Conservation (phyloP, 1,140 invertebrate genomes). For the Periplaneta americana region DNA sequence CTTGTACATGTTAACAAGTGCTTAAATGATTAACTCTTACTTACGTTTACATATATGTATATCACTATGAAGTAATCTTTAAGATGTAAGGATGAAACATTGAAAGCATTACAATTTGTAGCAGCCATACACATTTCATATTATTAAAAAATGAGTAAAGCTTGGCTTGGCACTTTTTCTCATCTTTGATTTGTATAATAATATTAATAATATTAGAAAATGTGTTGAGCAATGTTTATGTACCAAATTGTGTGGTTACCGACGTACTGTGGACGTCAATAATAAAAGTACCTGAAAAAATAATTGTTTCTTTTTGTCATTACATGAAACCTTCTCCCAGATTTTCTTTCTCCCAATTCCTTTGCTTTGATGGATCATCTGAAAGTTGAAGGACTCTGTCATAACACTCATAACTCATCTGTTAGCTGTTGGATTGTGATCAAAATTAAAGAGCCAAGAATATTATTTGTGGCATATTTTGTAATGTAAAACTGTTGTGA, state of each 20-base stretch:
- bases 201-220: neutral
- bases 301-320: too few relatives aligned
- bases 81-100: neutral
- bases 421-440: too few relatives aligned
- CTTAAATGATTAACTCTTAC: neutral
- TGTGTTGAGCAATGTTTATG: neutral
- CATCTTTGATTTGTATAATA: neutral
- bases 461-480: too few relatives aligned
- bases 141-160: neutral
- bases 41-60: too few relatives aligned
- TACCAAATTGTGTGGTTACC: neutral
- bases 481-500: too few relatives aligned
- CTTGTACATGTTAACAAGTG: neutral
- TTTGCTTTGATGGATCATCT: too few relatives aligned
- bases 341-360: too few relatives aligned
- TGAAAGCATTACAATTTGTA: neutral
- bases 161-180: neutral
- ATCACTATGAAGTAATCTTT: neutral
- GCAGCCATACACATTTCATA: neutral
- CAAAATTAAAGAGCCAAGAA: too few relatives aligned
- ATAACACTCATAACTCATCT: too few relatives aligned
- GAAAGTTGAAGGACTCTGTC: too few relatives aligned
- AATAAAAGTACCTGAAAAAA: neutral
- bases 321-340: too few relatives aligned
- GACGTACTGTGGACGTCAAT: neutral